Evolutionary conservation across 2,888 invertebrate species (phyloP).

Genomic region (Colletes collaris): DNA sequence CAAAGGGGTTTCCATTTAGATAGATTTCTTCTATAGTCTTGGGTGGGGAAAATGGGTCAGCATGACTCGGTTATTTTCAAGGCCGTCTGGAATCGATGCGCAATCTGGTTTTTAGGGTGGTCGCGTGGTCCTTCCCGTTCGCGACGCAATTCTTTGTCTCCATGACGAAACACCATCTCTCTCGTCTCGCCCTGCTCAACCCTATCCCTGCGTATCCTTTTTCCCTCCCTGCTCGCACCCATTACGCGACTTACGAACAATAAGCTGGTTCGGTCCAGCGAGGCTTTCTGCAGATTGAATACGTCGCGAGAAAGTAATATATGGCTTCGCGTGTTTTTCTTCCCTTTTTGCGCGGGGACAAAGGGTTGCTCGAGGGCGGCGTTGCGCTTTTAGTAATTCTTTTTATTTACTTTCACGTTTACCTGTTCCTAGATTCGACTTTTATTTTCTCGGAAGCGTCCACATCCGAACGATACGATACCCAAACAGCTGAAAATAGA

Average conservation of each 20-base stretch:
- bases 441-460: no score
- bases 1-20: no score
- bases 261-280: constrained; percentile 61
- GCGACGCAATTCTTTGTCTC: constrained; percentile 21
- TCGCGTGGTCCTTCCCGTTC: not conserved
- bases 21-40: not conserved
- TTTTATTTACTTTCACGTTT: constrained; percentile 8
- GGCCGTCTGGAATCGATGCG: constrained; percentile 59
- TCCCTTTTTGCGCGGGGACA: not conserved
- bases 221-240: constrained; percentile 21
- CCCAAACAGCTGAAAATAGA: no score
- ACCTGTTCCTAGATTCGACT: no score
- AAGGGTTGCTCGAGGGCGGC: constrained; percentile 7
- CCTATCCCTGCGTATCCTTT: constrained; percentile 29
- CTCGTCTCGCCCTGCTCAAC: constrained; percentile 39
- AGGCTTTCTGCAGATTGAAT: constrained; percentile 70
- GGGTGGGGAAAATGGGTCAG: constrained; percentile 60
- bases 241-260: constrained; percentile 52
- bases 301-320: constrained; percentile 62
- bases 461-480: no score
- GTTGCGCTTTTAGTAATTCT: constrained; percentile 35
- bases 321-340: constrained; percentile 47
- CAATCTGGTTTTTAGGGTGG: constrained; percentile 42
- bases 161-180: constrained; percentile 17
- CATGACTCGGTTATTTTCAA: constrained; percentile 65